Evolutionary conservation across 2,888 invertebrate species (phyloP), one percentile per base, ranked within the genome.

Genomic region (Smittia aterrima): DNA sequence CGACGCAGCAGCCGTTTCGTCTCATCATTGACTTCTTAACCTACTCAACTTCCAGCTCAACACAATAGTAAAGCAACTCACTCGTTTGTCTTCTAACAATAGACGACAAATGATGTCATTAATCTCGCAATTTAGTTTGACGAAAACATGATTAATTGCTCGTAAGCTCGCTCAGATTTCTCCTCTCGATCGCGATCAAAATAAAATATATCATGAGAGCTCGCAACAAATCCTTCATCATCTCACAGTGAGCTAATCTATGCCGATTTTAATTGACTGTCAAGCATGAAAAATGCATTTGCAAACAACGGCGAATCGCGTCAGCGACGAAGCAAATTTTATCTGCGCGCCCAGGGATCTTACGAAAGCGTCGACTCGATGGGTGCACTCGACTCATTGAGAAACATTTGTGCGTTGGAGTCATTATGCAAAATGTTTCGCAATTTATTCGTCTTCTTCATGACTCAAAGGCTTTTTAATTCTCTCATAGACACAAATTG

Each of bases 21-120:
- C 47, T 58, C 58, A 58, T 58, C 22, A 58, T 58, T 58, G 58
- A 58, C 58, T 58, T 58, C 58, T 58, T 58, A 58, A 58, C 58
- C 58, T 22, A 58, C 58, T 58, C 58, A 47, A 47, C 47, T 47
- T 47, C 47, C 16, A n/a, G 47, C 47, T n/a, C 16, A 16, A 47
- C 47, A 47, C 47, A 47, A 47, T 38, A 16, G 47, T 11, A 47
- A 2, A 2, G 2, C 16, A n/a, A 11, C 47, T 32, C 32, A 32
- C 32, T 32, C 32, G 47, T 47, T 47, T 47, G 32, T 16, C 47
- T 13, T 2, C 47, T n/a, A 58, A 58, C 58, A 58, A 58, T 58
- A 18, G 18, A 18, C 20, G 58, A 58, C 58, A 58, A 58, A 58
- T 20, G 1, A 58, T 18, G 58, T 58, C 58, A 47, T 47, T 47